Conservation (phyloP, 2,888 invertebrate species). For the Metalampra italica region DNA sequence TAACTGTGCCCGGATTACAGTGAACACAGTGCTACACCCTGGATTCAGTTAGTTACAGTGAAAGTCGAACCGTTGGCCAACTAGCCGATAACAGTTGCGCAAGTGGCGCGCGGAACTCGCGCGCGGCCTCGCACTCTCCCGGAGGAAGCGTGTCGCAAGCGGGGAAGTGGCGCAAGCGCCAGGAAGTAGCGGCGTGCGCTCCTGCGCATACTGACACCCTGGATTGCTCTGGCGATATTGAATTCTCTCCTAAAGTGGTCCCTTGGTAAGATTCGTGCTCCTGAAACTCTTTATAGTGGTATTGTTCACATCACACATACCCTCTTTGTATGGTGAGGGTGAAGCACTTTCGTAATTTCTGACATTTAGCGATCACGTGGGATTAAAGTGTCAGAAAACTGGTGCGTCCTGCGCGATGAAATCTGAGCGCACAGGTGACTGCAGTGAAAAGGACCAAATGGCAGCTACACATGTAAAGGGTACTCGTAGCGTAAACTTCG, state of each 20-base stretch:
- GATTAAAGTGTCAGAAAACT: conserved; percentile 4
- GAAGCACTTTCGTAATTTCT: no score
- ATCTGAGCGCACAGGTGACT: conserved; percentile 9
- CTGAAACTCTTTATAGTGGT: conserved; percentile 13
- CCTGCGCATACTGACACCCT: conserved; percentile 53
- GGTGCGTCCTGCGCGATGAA: neutral
- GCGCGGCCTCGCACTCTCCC: conserved; percentile 74
- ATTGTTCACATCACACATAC: no score
- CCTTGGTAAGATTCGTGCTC: conserved; percentile 41
- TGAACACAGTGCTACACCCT: conserved; percentile 63
- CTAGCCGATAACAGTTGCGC: conserved; percentile 65
- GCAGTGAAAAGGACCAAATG: conserved; percentile 43
- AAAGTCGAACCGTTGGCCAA: conserved; percentile 62
- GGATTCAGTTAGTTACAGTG: conserved; percentile 69
- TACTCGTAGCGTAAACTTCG: conserved; percentile 58
- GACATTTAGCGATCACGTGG: conserved; percentile 13
- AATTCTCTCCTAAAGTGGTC: conserved; percentile 42
- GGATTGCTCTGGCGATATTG: conserved; percentile 51
- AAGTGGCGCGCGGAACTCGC: conserved; percentile 65
- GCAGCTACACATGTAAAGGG: conserved; percentile 41
- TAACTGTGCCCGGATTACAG: conserved; percentile 74
- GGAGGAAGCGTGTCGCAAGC: conserved; percentile 74
- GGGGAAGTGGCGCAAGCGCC: conserved; percentile 75
- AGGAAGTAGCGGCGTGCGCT: conserved; percentile 62
- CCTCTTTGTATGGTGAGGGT: no score